Percentiles rank a stretch among this genome's conserved stretches.
These are phyloP conservation scores for Leptinotarsa peninsularis DNA, from an alignment of 2,888 invertebrate genomes.

Conservation along the genomic window DNA sequence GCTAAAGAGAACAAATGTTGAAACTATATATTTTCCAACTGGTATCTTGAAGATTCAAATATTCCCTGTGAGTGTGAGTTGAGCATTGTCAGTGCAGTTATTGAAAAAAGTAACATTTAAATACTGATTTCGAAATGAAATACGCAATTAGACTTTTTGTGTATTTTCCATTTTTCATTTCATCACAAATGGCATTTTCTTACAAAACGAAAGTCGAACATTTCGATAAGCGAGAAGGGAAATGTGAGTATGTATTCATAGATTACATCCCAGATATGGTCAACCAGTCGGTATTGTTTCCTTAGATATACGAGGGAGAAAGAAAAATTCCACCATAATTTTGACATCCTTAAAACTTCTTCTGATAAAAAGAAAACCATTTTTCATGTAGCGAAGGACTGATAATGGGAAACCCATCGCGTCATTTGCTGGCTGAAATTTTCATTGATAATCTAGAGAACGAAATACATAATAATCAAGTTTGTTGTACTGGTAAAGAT, in stretches of 20 bases:
- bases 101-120: background rate
- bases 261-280: too few species aligned
- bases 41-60: background rate
- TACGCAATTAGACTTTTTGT: background rate
- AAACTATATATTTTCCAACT: background rate
- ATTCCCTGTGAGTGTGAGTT: background rate
- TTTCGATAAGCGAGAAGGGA: background rate
- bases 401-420: too few species aligned
- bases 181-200: background rate
- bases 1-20: background rate
- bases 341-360: too few species aligned
- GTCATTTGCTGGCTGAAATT: too few species aligned
- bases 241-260: constrained; percentile 13
- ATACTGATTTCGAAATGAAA: background rate
- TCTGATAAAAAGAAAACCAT: too few species aligned
- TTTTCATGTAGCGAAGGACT: too few species aligned
- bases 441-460: too few species aligned
- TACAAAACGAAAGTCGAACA: background rate
- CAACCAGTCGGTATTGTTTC: too few species aligned
- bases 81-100: background rate
- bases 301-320: too few species aligned
- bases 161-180: background rate
- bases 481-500: too few species aligned
- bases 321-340: too few species aligned
- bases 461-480: too few species aligned